A percentile compares a stretch with the other conserved stretches of the same genome.
These are phyloP conservation scores for Anhinga anhinga DNA, from an alignment of 2,113 vertebrate species.

Conservation along the genomic window DNA sequence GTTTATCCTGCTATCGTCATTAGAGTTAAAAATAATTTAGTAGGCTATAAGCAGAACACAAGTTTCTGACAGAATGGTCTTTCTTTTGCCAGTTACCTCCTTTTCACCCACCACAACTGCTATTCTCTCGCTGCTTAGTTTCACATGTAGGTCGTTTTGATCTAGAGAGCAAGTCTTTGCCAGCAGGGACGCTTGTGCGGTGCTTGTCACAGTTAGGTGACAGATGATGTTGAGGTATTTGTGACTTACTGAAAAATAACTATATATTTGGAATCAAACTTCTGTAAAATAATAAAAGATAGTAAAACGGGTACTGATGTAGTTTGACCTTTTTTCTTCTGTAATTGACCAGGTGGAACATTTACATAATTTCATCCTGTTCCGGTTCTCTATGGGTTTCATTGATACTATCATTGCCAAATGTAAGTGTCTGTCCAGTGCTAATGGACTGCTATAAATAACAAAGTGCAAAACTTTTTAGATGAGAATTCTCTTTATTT, in stretches of 20 bases:
- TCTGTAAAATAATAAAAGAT: not conserved
- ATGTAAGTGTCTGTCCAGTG: slow-evolving; percentile 82
- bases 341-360: slow-evolving; percentile 86
- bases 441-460: not conserved
- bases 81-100: not conserved
- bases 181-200: not conserved
- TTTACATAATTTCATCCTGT: slow-evolving; percentile 94
- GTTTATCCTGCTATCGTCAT: not conserved
- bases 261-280: not conserved
- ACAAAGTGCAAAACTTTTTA: not conserved
- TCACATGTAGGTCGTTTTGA: not conserved
- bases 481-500: not conserved
- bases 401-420: slow-evolving; percentile 95
- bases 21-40: not conserved
- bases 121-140: not conserved
- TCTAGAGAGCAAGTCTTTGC: not conserved
- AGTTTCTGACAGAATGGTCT: not conserved
- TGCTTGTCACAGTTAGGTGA: not conserved
- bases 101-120: not conserved
- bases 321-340: not conserved
- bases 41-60: not conserved
- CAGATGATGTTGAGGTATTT: not conserved
- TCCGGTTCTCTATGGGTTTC: slow-evolving; percentile 98
- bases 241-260: not conserved
- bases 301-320: not conserved